These are phyloP conservation scores for Amphipyra berbera DNA, from an alignment of 2,888 invertebrate species.

Conservation along the genomic window DNA sequence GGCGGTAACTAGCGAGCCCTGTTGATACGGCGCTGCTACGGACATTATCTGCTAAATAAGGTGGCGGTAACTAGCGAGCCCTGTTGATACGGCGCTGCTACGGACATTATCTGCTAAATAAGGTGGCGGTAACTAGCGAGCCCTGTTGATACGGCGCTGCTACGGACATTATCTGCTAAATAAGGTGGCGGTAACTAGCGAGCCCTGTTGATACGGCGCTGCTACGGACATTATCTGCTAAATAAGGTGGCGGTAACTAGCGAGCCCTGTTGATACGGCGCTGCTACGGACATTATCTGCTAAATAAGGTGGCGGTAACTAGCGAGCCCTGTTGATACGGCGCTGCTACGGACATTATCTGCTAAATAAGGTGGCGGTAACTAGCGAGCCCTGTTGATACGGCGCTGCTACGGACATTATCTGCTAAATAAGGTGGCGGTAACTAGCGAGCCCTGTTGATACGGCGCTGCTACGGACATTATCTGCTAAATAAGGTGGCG, in stretches of 20 bases:
- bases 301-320: conserved; percentile 2
- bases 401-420: background rate
- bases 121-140: background rate
- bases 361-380: conserved; percentile 3
- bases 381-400: conserved; percentile 1
- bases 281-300: background rate
- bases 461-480: background rate
- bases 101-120: conserved; percentile 2
- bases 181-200: conserved; percentile 1
- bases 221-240: background rate
- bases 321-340: conserved; percentile 1
- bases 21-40: background rate
- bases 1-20: background rate
- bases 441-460: conserved; percentile 2
- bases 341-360: background rate
- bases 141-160: background rate
- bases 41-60: conserved; percentile 2
- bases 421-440: conserved; percentile 1
- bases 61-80: background rate
- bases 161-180: conserved; percentile 1
- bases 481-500: conserved; percentile 2
- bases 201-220: background rate
- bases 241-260: conserved; percentile 1
- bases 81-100: background rate
- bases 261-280: background rate